These are phyloP conservation scores for Apoderus coryli DNA, from an alignment of 2,888 invertebrate genomes.

Conservation along the genomic window DNA sequence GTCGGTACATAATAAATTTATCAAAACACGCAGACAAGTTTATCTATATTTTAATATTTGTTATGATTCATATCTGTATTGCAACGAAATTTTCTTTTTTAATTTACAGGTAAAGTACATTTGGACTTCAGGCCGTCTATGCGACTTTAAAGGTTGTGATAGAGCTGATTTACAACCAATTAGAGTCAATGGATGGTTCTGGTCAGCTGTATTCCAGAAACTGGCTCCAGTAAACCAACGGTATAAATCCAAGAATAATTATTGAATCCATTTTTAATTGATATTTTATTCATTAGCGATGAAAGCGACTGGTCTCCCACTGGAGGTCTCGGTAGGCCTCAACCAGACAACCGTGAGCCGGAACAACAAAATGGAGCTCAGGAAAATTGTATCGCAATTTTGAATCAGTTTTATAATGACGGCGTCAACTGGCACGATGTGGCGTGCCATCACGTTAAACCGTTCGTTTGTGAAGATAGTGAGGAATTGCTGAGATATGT, in stretches of 20 bases:
- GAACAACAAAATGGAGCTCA: conserved; percentile 12
- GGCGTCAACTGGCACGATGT: conserved; percentile 15
- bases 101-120: no score
- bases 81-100: no score
- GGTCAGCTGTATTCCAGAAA: conserved; percentile 68
- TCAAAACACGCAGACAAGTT: no score
- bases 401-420: conserved; percentile 14
- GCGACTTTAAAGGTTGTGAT: conserved; percentile 74
- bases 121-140: conserved; percentile 71
- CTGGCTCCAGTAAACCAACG: conserved; percentile 62
- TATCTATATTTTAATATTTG: no score
- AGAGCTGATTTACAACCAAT: conserved; percentile 62
- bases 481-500: conserved; percentile 13
- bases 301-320: conserved; percentile 72
- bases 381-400: conserved; percentile 14
- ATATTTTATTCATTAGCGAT: conserved; percentile 50
- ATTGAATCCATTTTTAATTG: no score
- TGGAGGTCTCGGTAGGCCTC: conserved; percentile 65
- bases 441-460: conserved; percentile 10
- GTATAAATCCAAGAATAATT: no score
- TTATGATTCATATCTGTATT: no score
- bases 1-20: no score
- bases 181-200: conserved; percentile 70
- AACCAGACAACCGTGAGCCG: conserved; percentile 65
- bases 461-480: conserved; percentile 14